These are phyloP conservation scores for Passer domesticus DNA, from an alignment of 2,113 vertebrate genomes.

Conservation along the genomic window DNA sequence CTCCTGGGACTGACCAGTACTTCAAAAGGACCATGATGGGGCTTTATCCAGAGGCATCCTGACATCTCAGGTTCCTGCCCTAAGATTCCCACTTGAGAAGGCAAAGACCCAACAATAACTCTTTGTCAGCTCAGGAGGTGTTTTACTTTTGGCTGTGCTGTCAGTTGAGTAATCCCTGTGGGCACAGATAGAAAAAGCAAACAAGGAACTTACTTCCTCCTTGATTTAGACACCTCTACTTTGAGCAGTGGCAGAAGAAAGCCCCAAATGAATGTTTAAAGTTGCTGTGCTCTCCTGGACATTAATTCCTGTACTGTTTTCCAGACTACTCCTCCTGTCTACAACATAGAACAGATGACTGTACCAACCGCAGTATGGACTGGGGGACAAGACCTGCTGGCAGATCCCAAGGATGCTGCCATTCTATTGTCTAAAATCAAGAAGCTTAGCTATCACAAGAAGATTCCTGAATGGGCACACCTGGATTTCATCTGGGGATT, in stretches of 20 bases:
- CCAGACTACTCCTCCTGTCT: conserved; percentile 81
- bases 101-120: neutral
- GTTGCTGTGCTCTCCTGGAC: neutral
- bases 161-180: neutral
- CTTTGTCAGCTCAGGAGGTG: neutral
- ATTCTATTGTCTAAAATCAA: conserved; percentile 49
- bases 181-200: neutral
- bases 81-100: neutral
- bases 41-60: neutral
- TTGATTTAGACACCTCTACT: neutral
- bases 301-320: neutral
- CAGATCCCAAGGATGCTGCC: conserved; percentile 33
- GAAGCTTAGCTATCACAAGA: conserved; percentile 42
- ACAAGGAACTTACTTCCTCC: neutral
- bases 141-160: neutral
- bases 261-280: neutral
- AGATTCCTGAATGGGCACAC: conserved; percentile 62
- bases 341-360: conserved; percentile 68
- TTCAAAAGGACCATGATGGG: neutral
- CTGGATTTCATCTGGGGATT: conserved; percentile 72
- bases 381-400: conserved; percentile 58
- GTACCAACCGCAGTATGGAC: conserved; percentile 71
- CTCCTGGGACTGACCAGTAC: neutral
- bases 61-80: neutral
- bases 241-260: neutral